phyloP scores from a whole-genome alignment of 2,888 invertebrate species.

The Ornithoptera alexandrae region DNA sequence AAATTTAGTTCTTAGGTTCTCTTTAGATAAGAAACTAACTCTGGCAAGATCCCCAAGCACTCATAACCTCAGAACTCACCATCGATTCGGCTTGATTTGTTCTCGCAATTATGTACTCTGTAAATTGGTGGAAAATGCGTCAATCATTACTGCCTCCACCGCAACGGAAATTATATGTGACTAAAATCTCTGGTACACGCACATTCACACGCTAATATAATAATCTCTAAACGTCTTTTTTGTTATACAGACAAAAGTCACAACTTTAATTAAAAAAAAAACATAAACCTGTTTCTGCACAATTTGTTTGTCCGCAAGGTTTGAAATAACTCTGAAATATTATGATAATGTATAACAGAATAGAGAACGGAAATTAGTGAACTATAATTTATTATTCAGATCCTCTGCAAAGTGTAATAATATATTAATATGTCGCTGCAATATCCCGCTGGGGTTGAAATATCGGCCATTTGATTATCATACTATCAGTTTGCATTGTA shows the following conservation, averaged over 20 bases:
- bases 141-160: slow-evolving; percentile 65
- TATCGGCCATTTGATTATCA: not conserved
- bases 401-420: too few species aligned
- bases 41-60: slow-evolving; percentile 58
- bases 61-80: slow-evolving; percentile 66
- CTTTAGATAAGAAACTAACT: slow-evolving; percentile 31
- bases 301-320: too few species aligned
- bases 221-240: too few species aligned
- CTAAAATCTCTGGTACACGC: slow-evolving; percentile 39
- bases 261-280: too few species aligned
- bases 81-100: slow-evolving; percentile 75
- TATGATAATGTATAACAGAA: too few species aligned
- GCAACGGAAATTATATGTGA: slow-evolving; percentile 63
- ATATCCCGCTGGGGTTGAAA: too few species aligned
- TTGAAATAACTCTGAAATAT: too few species aligned
- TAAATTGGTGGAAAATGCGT: slow-evolving; percentile 74
- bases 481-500: not conserved
- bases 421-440: too few species aligned
- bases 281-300: too few species aligned
- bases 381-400: too few species aligned
- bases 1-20: not conserved
- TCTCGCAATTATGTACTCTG: slow-evolving; percentile 77
- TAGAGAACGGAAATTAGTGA: too few species aligned
- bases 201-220: slow-evolving; percentile 50
- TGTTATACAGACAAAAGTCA: too few species aligned